These are phyloP conservation scores for Antheraea pernyi DNA, from an alignment of 1,140 invertebrate species.

Conservation along the genomic window DNA sequence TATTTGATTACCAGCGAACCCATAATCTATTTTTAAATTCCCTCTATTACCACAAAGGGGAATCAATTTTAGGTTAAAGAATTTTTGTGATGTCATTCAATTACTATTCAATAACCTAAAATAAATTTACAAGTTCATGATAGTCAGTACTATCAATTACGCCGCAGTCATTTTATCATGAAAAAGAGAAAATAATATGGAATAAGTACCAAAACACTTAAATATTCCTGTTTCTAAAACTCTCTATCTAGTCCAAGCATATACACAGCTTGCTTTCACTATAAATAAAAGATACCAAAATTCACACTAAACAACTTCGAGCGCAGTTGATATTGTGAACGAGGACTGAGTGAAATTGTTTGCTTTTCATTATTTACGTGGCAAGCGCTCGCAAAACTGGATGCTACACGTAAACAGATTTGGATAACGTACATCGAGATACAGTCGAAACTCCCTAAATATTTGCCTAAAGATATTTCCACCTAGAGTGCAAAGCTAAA, in stretches of 20 bases:
- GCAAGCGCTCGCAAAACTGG: conserved; percentile 15
- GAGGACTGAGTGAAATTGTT: conserved; percentile 9
- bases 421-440: conserved; percentile 3
- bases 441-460: background rate
- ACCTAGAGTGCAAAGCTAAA: background rate
- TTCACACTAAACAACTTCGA: background rate
- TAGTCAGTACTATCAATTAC: too few species aligned
- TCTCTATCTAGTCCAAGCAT: background rate
- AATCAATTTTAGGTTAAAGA: too few species aligned
- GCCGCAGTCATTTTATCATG: too few species aligned
- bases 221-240: too few species aligned
- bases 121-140: too few species aligned
- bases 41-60: too few species aligned
- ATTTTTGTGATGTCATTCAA: too few species aligned
- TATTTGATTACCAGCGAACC: too few species aligned
- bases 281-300: background rate
- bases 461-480: conserved; percentile 1
- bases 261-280: background rate
- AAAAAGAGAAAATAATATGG: too few species aligned
- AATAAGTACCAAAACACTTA: too few species aligned
- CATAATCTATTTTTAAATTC: too few species aligned
- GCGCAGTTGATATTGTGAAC: background rate
- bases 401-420: conserved; percentile 21
- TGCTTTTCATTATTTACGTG: conserved; percentile 21
- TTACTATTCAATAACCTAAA: too few species aligned